Base-by-base conservation (phyloP, 2,888 invertebrate species). In the Ormyrus thymus region DNA sequence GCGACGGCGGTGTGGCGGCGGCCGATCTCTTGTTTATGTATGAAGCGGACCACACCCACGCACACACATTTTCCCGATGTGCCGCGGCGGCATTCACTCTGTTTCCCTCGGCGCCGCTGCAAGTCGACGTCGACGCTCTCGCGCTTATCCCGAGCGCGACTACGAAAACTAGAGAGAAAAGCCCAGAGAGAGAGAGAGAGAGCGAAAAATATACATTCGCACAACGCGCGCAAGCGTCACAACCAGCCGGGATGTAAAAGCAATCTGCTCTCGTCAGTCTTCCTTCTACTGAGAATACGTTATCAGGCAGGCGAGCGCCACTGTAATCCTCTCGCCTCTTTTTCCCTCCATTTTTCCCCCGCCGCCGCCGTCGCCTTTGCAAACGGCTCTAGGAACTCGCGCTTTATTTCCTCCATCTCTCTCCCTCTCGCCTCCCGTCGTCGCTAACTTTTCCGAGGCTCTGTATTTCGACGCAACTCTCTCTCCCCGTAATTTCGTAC, bases 11-110 rank as follows among this genome's bases (percentile, higher is more conserved):
- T 87, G 88, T 51, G 51, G 83, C 86, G 86, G 85, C 87, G 88
- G 85, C 85, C 88, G 88, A 88, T 88, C 90, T 89, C 89, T 89
- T 90, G 90, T 89, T 90, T 90, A 89, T 90, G 89, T 89, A 89
- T 90, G 89, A 90, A 88, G 86, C 55, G 86, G 87, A 88, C 89
- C 87, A 84, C 86, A 87, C 88, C 84, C 84, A 86, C 86, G 84
- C 84, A 66, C 51, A n/a, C 74, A 76, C 79, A 82, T 82, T 82
- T 81, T 79, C 72, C 76, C 71, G 81, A 74, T 82, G 83, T 82
- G 13, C 64, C 83, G 59, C 73, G 75, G 77, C 80, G 82, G 76
- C 76, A 73, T 79, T 79, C 64, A 74, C 50, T 1, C 53, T 61
- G 43, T 61, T 69, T 83, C 81, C 80, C 78, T 76, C 79, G 79